Percentiles rank a stretch among this genome's conserved stretches.
phyloP scores from a whole-genome alignment of 2,797 vertebrate genomes.

The Erpetoichthys calabaricus region DNA sequence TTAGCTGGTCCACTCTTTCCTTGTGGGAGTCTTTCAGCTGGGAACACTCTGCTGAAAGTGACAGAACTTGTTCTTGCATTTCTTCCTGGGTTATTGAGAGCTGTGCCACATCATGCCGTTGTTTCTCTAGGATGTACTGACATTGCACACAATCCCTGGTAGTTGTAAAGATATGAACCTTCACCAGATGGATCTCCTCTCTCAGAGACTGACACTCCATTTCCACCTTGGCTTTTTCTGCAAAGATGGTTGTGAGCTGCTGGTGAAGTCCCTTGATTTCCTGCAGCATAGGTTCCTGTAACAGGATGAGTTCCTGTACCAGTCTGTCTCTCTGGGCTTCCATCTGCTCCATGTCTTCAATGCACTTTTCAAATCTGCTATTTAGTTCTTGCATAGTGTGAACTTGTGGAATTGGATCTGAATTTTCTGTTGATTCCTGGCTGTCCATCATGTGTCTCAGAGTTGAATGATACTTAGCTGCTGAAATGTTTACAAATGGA shows the following conservation, averaged over 20 bases:
- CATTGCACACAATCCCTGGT: slow-evolving; percentile 70
- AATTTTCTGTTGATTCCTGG: neutral
- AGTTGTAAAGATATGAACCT: slow-evolving; percentile 63
- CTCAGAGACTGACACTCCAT: slow-evolving; percentile 53
- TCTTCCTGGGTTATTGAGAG: slow-evolving; percentile 37
- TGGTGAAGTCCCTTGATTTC: slow-evolving; percentile 54
- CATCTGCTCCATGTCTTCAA: slow-evolving; percentile 55
- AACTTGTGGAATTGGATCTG: slow-evolving; percentile 8
- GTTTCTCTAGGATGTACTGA: slow-evolving; percentile 63
- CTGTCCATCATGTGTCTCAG: slow-evolving; percentile 26
- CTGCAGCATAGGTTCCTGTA: slow-evolving; percentile 60
- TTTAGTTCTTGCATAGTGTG: slow-evolving; percentile 45
- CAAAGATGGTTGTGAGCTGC: slow-evolving; percentile 46
- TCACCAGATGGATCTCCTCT: slow-evolving; percentile 63
- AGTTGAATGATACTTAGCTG: slow-evolving; percentile 15
- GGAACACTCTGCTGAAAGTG: slow-evolving; percentile 48
- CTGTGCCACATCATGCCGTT: slow-evolving; percentile 63
- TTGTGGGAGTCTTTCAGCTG: slow-evolving; percentile 47
- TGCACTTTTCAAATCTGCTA: slow-evolving; percentile 57
- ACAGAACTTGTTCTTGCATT: slow-evolving; percentile 32
- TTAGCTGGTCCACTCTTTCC: slow-evolving; percentile 45
- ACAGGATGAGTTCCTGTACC: slow-evolving; percentile 51
- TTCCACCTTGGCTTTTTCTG: slow-evolving; percentile 51
- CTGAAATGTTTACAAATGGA: neutral
- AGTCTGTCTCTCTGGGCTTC: slow-evolving; percentile 59